These are phyloP conservation scores for Psylliodes chrysocephalus DNA, from an alignment of 2,888 invertebrate species.

Conservation along the genomic window DNA sequence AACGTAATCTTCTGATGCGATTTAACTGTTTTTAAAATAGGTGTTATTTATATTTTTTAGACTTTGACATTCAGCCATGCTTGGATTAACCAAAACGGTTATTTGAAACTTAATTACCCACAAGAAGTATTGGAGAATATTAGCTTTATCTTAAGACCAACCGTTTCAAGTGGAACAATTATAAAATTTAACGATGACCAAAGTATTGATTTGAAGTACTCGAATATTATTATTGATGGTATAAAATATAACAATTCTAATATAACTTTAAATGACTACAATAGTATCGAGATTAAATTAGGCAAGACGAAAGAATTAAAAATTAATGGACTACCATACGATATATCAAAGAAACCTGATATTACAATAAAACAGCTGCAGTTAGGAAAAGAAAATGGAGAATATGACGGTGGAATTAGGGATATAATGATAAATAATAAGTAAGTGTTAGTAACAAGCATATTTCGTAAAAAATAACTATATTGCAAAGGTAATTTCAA, in stretches of 20 bases:
- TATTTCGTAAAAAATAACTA: no score
- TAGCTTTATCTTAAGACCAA: conserved; percentile 47
- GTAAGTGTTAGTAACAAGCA: conserved; percentile 68
- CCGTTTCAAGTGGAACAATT: conserved; percentile 43
- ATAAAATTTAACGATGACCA: conserved; percentile 39
- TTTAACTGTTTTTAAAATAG: no score
- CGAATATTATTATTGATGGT: conserved; percentile 14
- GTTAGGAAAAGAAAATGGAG: conserved; percentile 35
- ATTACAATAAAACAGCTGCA: conserved; percentile 33
- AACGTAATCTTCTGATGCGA: no score
- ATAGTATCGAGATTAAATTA: conserved; percentile 32
- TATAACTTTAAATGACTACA: conserved; percentile 32
- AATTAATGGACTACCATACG: conserved; percentile 30
- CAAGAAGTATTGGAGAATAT: conserved; percentile 65
- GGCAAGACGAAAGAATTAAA: conserved; percentile 39
- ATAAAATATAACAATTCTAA: conserved; percentile 2
- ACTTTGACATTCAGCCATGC: conserved; percentile 68
- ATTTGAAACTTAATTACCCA: conserved; percentile 72
- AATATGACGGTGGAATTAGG: conserved; percentile 80
- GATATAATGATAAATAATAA: conserved; percentile 84
- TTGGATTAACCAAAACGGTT: conserved; percentile 84
- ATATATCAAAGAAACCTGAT: conserved; percentile 12
- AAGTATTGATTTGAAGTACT: conserved; percentile 8
- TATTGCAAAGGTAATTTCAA: no score
- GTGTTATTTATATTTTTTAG: no score